Evolutionary conservation across 2,797 vertebrate genomes (phyloP), one percentile per base, ranked within the genome.

Genomic region (Monodelphis domestica): DNA sequence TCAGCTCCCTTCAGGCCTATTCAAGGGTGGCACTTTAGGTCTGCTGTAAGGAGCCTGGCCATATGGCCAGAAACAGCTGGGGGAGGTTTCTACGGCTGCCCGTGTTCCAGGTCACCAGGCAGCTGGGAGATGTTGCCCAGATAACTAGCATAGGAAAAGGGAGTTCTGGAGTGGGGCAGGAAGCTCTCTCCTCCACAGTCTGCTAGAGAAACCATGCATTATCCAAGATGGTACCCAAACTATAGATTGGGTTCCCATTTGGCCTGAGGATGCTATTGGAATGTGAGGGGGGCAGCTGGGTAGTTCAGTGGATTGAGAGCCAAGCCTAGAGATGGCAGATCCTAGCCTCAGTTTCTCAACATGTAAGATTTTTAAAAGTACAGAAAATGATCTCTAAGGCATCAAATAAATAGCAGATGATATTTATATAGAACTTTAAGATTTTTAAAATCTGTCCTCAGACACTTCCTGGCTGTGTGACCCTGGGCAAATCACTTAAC

Each of bases 11-110:
- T 88, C 87, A 50, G 87, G 26, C 51, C 87, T 53, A 29, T 53
- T 97, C 90, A 95, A 97, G 93, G 63, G n/a, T 70, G 95, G 96
- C 97, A 87, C 92, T 95, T 96, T 95, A 97, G 91, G 95, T 96
- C 96, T 96, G 45, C 94, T 96, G 94, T 95, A 96, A 96, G 94
- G 97, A 94, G 92, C 92, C 4, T 0, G 4, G 95, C 97, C 97
- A 97, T 97, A 97, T 96, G 97, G 97, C 93, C 96, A 0, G 0
- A 12, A 91, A 88, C 97, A 95, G 97, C 97, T 97, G 96, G 95
- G 50, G 0, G 84, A 94, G 91, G 70, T 92, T 54, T 90, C 93
- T 28, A 0, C 55, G 88, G 94, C 0, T 0, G 88, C 95, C 92
- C 70, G 45, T 89, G 33, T 55, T 90, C 97, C 93, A 95, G 97